Evolutionary conservation across 1,140 invertebrate genomes (phyloP), one percentile per base, ranked within the genome.

Genomic region (Drosophila mauritiana): DNA sequence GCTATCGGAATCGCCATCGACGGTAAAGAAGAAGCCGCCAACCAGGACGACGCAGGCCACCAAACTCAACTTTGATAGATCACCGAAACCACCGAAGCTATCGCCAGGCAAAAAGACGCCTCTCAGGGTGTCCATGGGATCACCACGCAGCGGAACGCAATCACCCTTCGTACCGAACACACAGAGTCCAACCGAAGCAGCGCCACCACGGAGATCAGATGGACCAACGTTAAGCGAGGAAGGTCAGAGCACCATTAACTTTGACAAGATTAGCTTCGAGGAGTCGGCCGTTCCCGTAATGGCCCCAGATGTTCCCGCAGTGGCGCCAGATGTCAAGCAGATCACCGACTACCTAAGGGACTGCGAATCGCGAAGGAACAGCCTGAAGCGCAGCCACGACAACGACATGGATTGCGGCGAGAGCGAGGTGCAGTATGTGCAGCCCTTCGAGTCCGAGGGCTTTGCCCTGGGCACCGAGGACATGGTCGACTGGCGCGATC

Each of bases 221-320:
- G 27, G 49, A 31, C 54, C 17, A 55, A 37, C 27, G 11, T 45
- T 56, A 42, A n/a, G 12, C 1, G 59, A 57, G 0, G 61, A 59
- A 0, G 61, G 59, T 1, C 42, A 76, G 56, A 76, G 82, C 31
- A 91, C 90, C 13, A 85, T 91, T 6, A 76, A 91, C 54, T 91
- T 91, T 43, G 90, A 91, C 54, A 91, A 91, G 62, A 91, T 91
- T 4, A 91, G 90, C 68, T 91, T 91, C 25, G 90, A 91, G 59
- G 90, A 91, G 51, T 82, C 90, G 4, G 36, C 31, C 0, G 46
- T 39, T 15, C 39, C 27, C 3, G 25, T 49, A 1, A 10, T 31
- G 10, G 49, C 55, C 1, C 73, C 79, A 12, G 91, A 91, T 36
- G 48, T 92, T 22, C 39, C 27, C 2, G 17, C 48, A 2, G 12